A percentile compares a stretch with the other conserved stretches of the same genome.
phyloP scores from a whole-genome alignment of 92 coral and sea anemone species.

The Zoanthus gigantus region DNA sequence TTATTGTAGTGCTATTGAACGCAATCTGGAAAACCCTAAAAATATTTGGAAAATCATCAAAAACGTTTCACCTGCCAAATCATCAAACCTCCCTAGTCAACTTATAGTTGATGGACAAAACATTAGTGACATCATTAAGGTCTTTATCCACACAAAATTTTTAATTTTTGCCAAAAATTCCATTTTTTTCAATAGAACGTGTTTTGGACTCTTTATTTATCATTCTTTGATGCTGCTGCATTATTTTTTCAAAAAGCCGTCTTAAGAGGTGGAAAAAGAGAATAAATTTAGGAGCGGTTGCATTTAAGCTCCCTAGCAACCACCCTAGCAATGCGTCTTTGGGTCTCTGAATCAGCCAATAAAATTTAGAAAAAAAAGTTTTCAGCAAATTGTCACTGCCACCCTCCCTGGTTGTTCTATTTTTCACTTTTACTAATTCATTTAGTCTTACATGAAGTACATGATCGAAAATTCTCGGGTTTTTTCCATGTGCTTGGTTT shows the following conservation, averaged over 20 bases:
- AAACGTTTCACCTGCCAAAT: constrained; percentile 53
- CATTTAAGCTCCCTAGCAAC: constrained; percentile 1
- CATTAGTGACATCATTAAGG: not conserved
- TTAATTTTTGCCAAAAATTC: too few relatives aligned
- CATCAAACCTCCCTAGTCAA: constrained; percentile 45
- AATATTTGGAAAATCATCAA: constrained; percentile 54
- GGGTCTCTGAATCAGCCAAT: constrained; percentile 10
- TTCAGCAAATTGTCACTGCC: not conserved
- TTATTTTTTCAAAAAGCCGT: not conserved
- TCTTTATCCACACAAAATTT: not conserved
- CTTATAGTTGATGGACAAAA: constrained; percentile 42
- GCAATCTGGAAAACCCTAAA: constrained; percentile 56
- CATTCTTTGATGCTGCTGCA: not conserved
- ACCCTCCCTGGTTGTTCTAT: constrained; percentile 16
- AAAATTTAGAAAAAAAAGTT: not conserved
- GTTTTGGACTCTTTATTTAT: not conserved
- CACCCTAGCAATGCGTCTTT: constrained; percentile 1
- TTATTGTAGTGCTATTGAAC: constrained; percentile 44
- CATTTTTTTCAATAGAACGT: not conserved
- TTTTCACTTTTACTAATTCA: not conserved
- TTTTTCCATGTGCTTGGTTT: not conserved
- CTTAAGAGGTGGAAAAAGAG: not conserved
- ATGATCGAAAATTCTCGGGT: not conserved
- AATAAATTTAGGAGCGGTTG: not conserved
- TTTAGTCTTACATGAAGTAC: constrained; percentile 11